A percentile compares a stretch with the other conserved stretches of the same genome.
phyloP scores from a whole-genome alignment of 64 coral and sea anemone species.

The Pocillopora verrucosa region DNA sequence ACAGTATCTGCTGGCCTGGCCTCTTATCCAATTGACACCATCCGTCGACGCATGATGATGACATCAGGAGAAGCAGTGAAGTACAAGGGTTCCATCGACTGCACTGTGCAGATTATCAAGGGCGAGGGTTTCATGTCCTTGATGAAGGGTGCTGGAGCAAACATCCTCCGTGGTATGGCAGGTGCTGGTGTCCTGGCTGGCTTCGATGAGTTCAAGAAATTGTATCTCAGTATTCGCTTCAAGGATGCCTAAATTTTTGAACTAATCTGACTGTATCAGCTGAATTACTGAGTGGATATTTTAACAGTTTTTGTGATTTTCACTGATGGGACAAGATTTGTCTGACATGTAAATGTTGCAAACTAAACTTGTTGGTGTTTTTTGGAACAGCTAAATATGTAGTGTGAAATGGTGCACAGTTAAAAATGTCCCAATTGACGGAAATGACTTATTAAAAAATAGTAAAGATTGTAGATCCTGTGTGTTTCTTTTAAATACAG shows the following conservation, averaged over 20 bases:
- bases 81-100: constrained; percentile 96
- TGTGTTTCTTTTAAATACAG: background rate
- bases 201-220: constrained; percentile 97
- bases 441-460: constrained; percentile 3
- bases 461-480: background rate
- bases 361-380: background rate
- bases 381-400: background rate
- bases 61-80: constrained; percentile 98
- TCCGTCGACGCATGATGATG: constrained; percentile 99
- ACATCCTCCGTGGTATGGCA: constrained; percentile 96
- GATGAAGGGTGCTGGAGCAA: constrained; percentile 98
- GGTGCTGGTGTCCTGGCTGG: constrained; percentile 98
- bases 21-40: constrained; percentile 98
- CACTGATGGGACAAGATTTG: background rate
- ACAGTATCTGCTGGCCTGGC: constrained; percentile 91
- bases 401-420: constrained; percentile 14
- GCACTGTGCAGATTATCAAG: constrained; percentile 84
- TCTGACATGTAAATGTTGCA: background rate
- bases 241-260: constrained; percentile 36
- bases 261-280: constrained; percentile 1
- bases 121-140: constrained; percentile 92
- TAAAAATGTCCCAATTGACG: background rate
- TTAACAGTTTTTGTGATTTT: background rate
- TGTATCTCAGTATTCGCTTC: constrained; percentile 80
- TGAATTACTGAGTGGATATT: constrained; percentile 18